These are phyloP conservation scores for Rhinoraja longicauda DNA, from an alignment of 2,797 vertebrate species.

Conservation along the genomic window DNA sequence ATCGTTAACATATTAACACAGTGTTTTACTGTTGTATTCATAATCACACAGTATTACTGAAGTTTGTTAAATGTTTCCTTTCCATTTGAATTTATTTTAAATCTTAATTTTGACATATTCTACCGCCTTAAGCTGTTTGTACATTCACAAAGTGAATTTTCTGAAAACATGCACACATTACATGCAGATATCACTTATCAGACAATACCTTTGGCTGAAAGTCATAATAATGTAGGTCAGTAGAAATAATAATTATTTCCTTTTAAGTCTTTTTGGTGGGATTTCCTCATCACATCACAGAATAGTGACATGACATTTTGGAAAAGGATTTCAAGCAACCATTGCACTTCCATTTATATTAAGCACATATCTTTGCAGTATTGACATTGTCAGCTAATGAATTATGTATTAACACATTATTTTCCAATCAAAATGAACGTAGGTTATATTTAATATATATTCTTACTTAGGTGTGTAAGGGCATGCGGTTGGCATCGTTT, in stretches of 20 bases:
- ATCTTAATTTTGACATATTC: slow-evolving; percentile 52
- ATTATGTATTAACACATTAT: not conserved
- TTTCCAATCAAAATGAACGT: not conserved
- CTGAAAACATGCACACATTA: slow-evolving; percentile 32
- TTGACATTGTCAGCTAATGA: slow-evolving; percentile 9
- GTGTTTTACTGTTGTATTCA: not conserved
- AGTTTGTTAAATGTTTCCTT: not conserved
- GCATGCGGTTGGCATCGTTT: not conserved
- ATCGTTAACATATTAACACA: not conserved
- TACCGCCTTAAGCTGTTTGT: slow-evolving; percentile 48
- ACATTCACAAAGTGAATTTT: slow-evolving; percentile 43
- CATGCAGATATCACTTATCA: slow-evolving; percentile 46
- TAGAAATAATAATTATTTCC: slow-evolving; percentile 51
- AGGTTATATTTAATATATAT: not conserved
- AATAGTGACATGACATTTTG: slow-evolving; percentile 50
- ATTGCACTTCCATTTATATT: slow-evolving; percentile 50
- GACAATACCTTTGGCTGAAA: slow-evolving; percentile 43
- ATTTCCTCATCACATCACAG: slow-evolving; percentile 47
- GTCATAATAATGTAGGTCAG: slow-evolving; percentile 45
- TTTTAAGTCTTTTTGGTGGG: slow-evolving; percentile 50
- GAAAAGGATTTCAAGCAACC: slow-evolving; percentile 53
- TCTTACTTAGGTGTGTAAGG: not conserved
- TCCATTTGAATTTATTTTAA: slow-evolving; percentile 39
- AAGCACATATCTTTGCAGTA: not conserved
- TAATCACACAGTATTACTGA: not conserved